A percentile compares a stretch with the other conserved stretches of the same genome.
These are phyloP conservation scores for Pan paniscus DNA, from an alignment of 2,113 vertebrate genomes.

Conservation along the genomic window DNA sequence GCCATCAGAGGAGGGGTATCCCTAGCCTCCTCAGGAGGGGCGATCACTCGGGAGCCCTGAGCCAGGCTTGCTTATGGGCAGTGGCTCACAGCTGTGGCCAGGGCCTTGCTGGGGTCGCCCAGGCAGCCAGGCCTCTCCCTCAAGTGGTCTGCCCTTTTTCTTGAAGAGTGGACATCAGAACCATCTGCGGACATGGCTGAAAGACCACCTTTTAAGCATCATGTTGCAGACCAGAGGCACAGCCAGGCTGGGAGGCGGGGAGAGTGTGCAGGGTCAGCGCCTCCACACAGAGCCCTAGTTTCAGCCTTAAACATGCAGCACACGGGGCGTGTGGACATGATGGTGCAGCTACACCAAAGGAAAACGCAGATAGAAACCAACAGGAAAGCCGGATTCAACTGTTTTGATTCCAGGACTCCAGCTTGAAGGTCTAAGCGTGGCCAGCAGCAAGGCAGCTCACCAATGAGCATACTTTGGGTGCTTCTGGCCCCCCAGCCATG, in stretches of 20 bases:
- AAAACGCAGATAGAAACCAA: neutral
- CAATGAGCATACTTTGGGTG: neutral
- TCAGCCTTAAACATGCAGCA: neutral
- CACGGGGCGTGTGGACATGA: neutral
- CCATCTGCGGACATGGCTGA: neutral
- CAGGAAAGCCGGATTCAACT: neutral
- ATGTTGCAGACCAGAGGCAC: neutral
- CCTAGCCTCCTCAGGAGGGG: neutral
- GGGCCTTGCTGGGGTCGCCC: fast-evolving
- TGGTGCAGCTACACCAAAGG: neutral
- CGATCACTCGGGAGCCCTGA: fast-evolving
- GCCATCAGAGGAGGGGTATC: fast-evolving
- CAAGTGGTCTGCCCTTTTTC: too few species aligned
- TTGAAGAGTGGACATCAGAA: neutral
- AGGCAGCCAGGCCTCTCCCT: neutral
- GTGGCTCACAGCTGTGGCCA: neutral
- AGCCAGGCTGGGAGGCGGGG: neutral
- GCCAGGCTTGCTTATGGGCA: neutral
- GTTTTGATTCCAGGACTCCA: neutral
- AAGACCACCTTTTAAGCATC: neutral
- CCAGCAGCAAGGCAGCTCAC: neutral
- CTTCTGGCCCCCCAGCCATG: neutral
- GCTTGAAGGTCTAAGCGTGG: neutral
- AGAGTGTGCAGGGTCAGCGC: neutral
- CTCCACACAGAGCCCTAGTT: neutral